Evolutionary conservation across 2,797 vertebrate genomes (phyloP).

Genomic region (Sylvilagus floridanus): DNA sequence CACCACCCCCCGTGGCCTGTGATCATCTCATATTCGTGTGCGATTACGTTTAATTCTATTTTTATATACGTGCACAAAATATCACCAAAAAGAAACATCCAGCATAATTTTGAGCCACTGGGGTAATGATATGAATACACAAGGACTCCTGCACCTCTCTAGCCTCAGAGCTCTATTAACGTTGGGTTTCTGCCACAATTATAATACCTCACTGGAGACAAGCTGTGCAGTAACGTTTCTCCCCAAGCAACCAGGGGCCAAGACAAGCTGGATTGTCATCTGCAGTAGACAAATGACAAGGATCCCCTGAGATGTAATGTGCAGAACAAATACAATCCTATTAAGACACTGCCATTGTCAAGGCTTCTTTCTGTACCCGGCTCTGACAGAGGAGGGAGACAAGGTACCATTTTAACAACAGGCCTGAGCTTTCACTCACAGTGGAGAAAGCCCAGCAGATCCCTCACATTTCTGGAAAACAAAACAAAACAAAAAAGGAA

Average conservation of each 20-base stretch:
- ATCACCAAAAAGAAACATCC: conserved; percentile 48
- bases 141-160: not conserved
- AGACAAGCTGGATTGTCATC: conserved; percentile 66
- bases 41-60: not conserved
- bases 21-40: not conserved
- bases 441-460: not conserved
- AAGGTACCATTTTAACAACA: conserved; percentile 67
- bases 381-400: conserved; percentile 81
- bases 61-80: conserved; percentile 56
- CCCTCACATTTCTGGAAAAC: conserved; percentile 32
- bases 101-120: conserved; percentile 42
- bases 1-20: not conserved
- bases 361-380: conserved; percentile 70
- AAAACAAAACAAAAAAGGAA: not conserved
- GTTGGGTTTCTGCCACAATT: conserved; percentile 75
- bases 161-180: conserved; percentile 72
- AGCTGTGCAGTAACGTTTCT: conserved; percentile 63
- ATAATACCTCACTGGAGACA: conserved; percentile 67
- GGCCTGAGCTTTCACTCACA: conserved; percentile 29
- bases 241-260: conserved; percentile 49
- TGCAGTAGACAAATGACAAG: conserved; percentile 67
- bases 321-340: conserved; percentile 62
- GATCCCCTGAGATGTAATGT: conserved; percentile 63
- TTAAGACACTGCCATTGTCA: conserved; percentile 58
- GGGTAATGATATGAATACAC: conserved; percentile 1